Evolutionary conservation across 2,797 vertebrate species (phyloP).

Genomic region (Sparidentex hasta): DNA sequence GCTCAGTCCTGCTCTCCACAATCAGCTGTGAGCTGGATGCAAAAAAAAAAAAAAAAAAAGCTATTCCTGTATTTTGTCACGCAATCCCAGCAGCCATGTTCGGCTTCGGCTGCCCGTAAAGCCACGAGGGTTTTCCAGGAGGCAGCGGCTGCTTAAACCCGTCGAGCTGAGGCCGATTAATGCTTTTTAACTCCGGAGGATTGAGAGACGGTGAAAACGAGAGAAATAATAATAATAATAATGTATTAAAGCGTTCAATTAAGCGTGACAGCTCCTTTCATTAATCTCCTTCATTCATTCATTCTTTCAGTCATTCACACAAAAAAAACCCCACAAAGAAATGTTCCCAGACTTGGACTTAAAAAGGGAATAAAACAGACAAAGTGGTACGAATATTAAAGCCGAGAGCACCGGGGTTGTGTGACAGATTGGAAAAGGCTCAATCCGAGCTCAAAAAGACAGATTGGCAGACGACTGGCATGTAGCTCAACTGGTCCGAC

Average conservation of each 20-base stretch:
- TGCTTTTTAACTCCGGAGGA: slow-evolving; percentile 49
- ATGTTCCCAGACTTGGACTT: background rate
- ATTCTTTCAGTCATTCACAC: slow-evolving; percentile 21
- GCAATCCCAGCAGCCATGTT: slow-evolving; percentile 58
- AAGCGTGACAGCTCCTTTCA: slow-evolving; percentile 30
- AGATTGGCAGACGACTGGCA: slow-evolving; percentile 32
- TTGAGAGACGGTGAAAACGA: slow-evolving; percentile 43
- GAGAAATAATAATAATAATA: slow-evolving; percentile 26
- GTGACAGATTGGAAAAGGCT: slow-evolving; percentile 50
- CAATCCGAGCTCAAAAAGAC: slow-evolving; percentile 49
- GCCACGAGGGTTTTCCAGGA: slow-evolving; percentile 21
- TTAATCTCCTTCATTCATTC: slow-evolving; percentile 21
- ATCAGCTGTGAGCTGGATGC: slow-evolving; percentile 62
- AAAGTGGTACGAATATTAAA: slow-evolving; percentile 1
- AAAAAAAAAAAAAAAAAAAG: too few species aligned
- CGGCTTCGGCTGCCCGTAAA: slow-evolving; percentile 21
- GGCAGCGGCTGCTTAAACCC: slow-evolving; percentile 8
- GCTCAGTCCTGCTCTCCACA: slow-evolving; percentile 49
- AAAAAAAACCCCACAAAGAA: background rate
- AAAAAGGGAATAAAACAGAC: background rate
- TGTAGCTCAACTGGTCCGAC: slow-evolving; percentile 8
- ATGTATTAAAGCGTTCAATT: slow-evolving; percentile 10
- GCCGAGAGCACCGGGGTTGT: slow-evolving; percentile 18
- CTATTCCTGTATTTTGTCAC: slow-evolving; percentile 69
- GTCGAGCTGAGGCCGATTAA: slow-evolving; percentile 27